Evolutionary conservation across 2,888 invertebrate species (phyloP).

Genomic region (Trichogramma dendrolimi): DNA sequence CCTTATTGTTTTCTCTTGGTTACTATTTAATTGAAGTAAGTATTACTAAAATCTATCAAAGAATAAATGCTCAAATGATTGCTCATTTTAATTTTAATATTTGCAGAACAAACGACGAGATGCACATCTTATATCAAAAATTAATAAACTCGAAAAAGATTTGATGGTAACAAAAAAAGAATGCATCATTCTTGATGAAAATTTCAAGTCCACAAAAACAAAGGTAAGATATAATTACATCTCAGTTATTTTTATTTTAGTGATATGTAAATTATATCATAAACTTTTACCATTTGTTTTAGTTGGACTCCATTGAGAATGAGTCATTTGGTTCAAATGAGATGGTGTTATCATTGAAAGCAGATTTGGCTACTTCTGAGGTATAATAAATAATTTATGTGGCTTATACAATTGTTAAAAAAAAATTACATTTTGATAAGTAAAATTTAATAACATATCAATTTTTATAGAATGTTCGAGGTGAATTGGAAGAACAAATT

Average conservation of each 20-base stretch:
- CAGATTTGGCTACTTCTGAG: constrained; percentile 59
- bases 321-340: constrained; percentile 70
- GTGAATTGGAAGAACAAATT: constrained; percentile 65
- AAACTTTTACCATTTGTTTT: constrained; percentile 21
- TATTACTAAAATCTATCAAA: constrained; percentile 4
- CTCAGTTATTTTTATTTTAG: neutral
- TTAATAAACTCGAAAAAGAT: constrained; percentile 63
- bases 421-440: constrained; percentile 14
- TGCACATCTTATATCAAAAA: constrained; percentile 64
- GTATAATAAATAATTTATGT: constrained; percentile 31
- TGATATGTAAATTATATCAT: constrained; percentile 25
- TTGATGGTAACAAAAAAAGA: constrained; percentile 58
- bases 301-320: constrained; percentile 63
- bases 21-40: constrained; percentile 70
- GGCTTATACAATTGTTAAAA: constrained; percentile 2
- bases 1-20: constrained; percentile 69
- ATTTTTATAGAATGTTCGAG: constrained; percentile 47
- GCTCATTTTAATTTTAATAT: constrained; percentile 1
- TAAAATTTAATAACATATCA: constrained; percentile 2
- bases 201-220: constrained; percentile 45
- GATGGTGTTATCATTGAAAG: constrained; percentile 65
- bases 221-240: constrained; percentile 38
- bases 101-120: constrained; percentile 64
- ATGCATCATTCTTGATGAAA: constrained; percentile 58
- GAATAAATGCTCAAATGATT: too few relatives aligned